A percentile compares a stretch with the other conserved stretches of the same genome.
Conservation (phyloP, 2,888 invertebrate species). For the Ceramica pisi region DNA sequence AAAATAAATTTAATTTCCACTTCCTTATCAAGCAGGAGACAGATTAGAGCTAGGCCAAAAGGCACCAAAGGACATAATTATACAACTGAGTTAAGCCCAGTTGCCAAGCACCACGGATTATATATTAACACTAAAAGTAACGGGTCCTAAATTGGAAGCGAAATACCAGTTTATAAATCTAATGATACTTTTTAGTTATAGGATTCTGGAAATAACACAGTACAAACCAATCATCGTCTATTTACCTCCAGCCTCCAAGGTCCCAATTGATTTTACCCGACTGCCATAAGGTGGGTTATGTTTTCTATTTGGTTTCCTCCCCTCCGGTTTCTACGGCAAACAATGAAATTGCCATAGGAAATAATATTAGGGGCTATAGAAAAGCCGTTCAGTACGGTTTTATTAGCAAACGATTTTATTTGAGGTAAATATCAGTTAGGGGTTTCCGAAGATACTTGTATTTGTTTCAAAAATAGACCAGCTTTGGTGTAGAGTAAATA, state of each 20-base stretch:
- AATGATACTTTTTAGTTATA: neutral
- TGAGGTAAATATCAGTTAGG: slow-evolving; percentile 18
- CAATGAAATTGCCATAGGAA: slow-evolving; percentile 48
- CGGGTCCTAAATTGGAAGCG: too few relatives aligned
- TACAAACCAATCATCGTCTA: slow-evolving; percentile 11
- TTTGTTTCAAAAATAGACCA: neutral
- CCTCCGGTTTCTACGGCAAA: slow-evolving; percentile 28
- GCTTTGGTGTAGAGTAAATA: neutral
- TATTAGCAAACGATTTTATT: slow-evolving; percentile 23
- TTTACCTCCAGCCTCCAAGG: slow-evolving; percentile 7
- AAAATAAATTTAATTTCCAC: too few relatives aligned
- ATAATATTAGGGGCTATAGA: slow-evolving; percentile 29
- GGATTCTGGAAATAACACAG: neutral
- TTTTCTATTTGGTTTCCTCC: slow-evolving; percentile 24
- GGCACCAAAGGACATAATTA: too few relatives aligned
- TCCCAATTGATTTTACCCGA: slow-evolving; percentile 25
- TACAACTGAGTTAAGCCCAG: too few relatives aligned
- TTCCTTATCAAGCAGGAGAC: too few relatives aligned
- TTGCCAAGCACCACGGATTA: too few relatives aligned
- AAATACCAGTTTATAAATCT: too few relatives aligned
- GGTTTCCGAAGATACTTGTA: neutral
- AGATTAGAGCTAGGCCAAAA: too few relatives aligned
- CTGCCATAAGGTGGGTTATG: neutral
- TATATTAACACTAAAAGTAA: too few relatives aligned
- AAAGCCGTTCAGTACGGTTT: slow-evolving; percentile 6